Base-by-base conservation (phyloP, 1,140 invertebrate species). In the Elysia chlorotica region DNA sequence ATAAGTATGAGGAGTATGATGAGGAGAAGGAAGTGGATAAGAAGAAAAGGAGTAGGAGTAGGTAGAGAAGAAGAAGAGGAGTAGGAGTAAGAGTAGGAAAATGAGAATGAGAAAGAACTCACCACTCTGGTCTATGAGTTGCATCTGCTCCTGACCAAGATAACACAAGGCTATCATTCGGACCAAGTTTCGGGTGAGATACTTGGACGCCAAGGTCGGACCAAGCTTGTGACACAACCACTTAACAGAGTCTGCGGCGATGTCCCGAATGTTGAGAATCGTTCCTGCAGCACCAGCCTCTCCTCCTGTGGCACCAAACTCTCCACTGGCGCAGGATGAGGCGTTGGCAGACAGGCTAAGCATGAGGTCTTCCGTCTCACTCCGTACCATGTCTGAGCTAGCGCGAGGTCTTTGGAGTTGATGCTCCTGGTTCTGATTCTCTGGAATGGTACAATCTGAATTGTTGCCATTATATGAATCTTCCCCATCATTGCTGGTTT, bases 111-210 rank as follows among this genome's bases (percentile, higher is more conserved):
- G n/a, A n/a, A n/a, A n/a, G n/a, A 38, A 38, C 66, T 68, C 48
- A 68, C 66, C 48, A 31, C 33, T 53, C 1, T 56, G 25, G 5
- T 71, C 69, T 19, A 63, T 38, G 33, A 65, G 83, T 53, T 89
- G 82, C 23, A 96, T 88, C 86, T 95, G 95, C 74, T 95, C 93
- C 79, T 92, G 91, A 0, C 94, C 94, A 30, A 95, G 91, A 83
- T 98, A 99, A 86, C 97, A 99, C 0, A 98, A 87, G 0, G 95
- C 94, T 19, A 99, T 87, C 93, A 99, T 97, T 78, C 96, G 91
- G 2, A 99, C 88, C 41, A 99, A 89, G 89, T 98, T 98, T 53
- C 94, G 90, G 0, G 96, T 95, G 30, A 99, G 89, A 88, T 95
- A 93, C 77, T 93, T 92, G 21, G 96, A 94, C 2, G 96, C 96